Conservation (phyloP, 2,888 invertebrate genomes). For the Meteorus colon region DNA sequence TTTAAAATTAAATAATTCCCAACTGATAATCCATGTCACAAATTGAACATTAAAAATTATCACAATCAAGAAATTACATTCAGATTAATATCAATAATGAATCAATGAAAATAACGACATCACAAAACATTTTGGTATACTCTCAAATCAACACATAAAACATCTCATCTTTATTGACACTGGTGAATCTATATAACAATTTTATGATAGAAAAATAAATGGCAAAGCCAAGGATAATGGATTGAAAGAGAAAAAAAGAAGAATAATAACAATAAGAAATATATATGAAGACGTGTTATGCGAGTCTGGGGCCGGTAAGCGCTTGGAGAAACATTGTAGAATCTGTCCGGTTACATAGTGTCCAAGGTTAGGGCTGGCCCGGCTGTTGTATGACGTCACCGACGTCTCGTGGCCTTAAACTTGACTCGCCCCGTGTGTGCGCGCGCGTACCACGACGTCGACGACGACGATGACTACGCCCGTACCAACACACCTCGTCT, state of each 20-base stretch:
- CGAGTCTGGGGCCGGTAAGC: constrained; percentile 18
- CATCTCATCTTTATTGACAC: no score
- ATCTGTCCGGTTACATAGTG: constrained; percentile 60
- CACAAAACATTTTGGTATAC: no score
- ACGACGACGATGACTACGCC: constrained; percentile 33
- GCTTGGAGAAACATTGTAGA: constrained; percentile 47
- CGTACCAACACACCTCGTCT: constrained; percentile 6
- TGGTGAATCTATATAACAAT: no score
- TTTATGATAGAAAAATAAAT: no score
- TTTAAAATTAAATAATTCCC: no score
- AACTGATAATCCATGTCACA: no score
- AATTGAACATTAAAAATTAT: no score
- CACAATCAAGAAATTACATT: no score
- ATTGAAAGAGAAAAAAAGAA: not conserved
- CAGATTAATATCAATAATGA: no score
- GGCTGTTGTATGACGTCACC: constrained; percentile 63
- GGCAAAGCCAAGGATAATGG: no score
- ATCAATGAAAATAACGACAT: no score
- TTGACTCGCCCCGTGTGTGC: constrained; percentile 59
- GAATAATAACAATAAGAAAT: constrained; percentile 1
- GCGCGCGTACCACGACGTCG: constrained; percentile 32
- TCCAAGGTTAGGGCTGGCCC: constrained; percentile 65
- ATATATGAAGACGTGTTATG: not conserved
- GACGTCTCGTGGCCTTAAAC: constrained; percentile 69
- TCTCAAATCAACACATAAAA: no score